phyloP scores from a whole-genome alignment of 2,888 invertebrate genomes.

The Anodontia alba region DNA sequence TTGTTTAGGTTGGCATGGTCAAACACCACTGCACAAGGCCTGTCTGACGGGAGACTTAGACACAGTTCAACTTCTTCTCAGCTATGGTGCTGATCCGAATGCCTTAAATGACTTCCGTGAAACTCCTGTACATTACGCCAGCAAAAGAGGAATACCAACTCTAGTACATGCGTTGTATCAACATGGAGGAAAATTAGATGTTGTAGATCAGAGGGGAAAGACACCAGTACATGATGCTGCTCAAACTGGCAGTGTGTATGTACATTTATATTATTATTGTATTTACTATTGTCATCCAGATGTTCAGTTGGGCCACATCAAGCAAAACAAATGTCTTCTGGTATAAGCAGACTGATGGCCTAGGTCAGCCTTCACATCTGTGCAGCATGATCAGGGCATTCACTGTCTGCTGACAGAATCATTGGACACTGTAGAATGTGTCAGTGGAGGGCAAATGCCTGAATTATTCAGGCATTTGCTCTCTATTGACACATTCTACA shows the following conservation, averaged over 20 bases:
- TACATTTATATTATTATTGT: constrained; percentile 37
- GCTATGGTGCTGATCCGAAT: constrained; percentile 80
- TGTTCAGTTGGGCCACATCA: no score
- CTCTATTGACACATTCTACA: no score
- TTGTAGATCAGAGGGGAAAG: constrained; percentile 76
- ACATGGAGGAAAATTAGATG: constrained; percentile 74
- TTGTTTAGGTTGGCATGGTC: constrained; percentile 81
- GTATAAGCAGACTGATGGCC: no score
- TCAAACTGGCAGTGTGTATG: constrained; percentile 82
- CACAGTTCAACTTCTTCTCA: constrained; percentile 73
- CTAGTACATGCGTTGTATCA: constrained; percentile 76
- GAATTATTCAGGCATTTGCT: no score
- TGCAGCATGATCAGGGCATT: no score
- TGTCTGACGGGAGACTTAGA: constrained; percentile 77
- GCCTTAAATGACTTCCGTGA: constrained; percentile 77
- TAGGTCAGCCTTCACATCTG: no score
- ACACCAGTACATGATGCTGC: constrained; percentile 80
- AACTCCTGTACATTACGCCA: constrained; percentile 82
- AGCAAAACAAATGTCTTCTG: no score
- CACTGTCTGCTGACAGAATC: no score
- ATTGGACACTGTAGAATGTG: no score
- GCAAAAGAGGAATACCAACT: constrained; percentile 78
- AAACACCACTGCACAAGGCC: constrained; percentile 80
- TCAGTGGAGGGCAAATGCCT: no score
- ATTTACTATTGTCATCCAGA: no score